These are phyloP conservation scores for Plagodis pulveraria DNA, from an alignment of 2,888 invertebrate genomes.

Conservation along the genomic window DNA sequence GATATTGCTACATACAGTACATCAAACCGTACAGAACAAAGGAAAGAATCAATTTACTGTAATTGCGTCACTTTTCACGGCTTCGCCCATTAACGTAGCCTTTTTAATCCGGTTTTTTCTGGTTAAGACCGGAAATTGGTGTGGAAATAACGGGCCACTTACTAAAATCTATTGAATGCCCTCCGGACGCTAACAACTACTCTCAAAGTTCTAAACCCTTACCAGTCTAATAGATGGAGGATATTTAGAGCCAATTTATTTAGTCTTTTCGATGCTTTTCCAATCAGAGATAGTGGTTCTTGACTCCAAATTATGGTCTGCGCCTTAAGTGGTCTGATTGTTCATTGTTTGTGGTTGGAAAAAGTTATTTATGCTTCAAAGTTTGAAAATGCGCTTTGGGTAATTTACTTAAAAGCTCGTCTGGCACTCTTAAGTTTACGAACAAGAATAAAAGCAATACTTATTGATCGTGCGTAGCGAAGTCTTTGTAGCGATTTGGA, in stretches of 20 bases:
- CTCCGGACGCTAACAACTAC: slow-evolving; percentile 70
- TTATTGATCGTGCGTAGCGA: too few species aligned
- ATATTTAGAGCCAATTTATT: slow-evolving; percentile 61
- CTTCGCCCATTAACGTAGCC: slow-evolving; percentile 71
- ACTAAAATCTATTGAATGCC: slow-evolving; percentile 72
- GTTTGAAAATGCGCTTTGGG: too few species aligned
- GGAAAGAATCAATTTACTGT: slow-evolving; percentile 67
- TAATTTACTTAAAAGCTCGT: too few species aligned
- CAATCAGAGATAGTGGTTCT: slow-evolving; percentile 25
- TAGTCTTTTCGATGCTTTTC: slow-evolving; percentile 24
- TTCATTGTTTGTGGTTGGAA: too few species aligned
- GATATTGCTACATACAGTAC: not conserved
- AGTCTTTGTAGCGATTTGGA: too few species aligned
- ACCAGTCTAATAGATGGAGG: slow-evolving; percentile 69
- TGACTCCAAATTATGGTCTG: slow-evolving; percentile 12
- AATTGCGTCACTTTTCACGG: slow-evolving; percentile 78
- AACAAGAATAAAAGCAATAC: too few species aligned
- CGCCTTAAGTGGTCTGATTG: slow-evolving; percentile 5
- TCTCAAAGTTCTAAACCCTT: slow-evolving; percentile 70
- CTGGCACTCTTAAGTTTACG: too few species aligned
- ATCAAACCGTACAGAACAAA: slow-evolving; percentile 54
- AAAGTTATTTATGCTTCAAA: too few species aligned
- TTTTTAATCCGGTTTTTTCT: slow-evolving; percentile 76
- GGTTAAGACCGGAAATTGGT: slow-evolving; percentile 72
- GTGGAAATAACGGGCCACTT: slow-evolving; percentile 74